Base-by-base conservation (phyloP, 2,888 invertebrate species). In the Heteromurus nitidus region DNA sequence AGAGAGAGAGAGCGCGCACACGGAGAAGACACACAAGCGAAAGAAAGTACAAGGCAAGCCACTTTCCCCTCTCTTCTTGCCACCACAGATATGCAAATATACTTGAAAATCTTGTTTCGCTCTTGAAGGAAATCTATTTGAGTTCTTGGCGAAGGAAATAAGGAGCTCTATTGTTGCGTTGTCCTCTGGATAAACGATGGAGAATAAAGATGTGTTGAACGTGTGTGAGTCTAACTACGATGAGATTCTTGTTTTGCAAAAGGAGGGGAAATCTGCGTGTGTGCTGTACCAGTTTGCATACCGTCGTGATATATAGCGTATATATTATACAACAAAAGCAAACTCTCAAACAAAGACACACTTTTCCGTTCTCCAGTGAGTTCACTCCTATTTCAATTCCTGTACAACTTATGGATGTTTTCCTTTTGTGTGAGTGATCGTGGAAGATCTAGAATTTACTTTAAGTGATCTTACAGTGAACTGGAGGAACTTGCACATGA, bases 41-140 rank as follows among this genome's bases (percentile, higher is more conserved):
- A 36, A 7, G 22, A 9, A 28, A 5, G 16, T 22, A 28, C 31
- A 62, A 28, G 22, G 28, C 26, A 60, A 60, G 60, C 24, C 24
- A 65, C 65, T 36, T 36, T 28, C 28, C 16, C 26, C 13, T n/a
- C n/a, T n/a, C n/a, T n/a, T 26, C 18, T 5, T 24, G 11, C 3
- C 64, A 65, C 65, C 64, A 65, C 65, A 65, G 9, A 67, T 2
- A 67, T 67, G 44, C 47, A 47, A 44, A 67, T 67, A 67, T 26
- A 24, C 47, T 47, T 24, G 44, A 28, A 67, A 67, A 60, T 47
- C 26, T 67, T 47, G 47, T 22, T 47, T 67, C 26, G 9, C 26
- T 42, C 67, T 44, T 16, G 24, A 47, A 47, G 44, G 28, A 67
- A 67, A 67, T 67, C 26, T 47, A 47, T 67, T 67, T 64, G 24